A percentile compares a stretch with the other conserved stretches of the same genome.
These are phyloP conservation scores for Amyelois transitella DNA, from an alignment of 1,140 invertebrate genomes.

Conservation along the genomic window DNA sequence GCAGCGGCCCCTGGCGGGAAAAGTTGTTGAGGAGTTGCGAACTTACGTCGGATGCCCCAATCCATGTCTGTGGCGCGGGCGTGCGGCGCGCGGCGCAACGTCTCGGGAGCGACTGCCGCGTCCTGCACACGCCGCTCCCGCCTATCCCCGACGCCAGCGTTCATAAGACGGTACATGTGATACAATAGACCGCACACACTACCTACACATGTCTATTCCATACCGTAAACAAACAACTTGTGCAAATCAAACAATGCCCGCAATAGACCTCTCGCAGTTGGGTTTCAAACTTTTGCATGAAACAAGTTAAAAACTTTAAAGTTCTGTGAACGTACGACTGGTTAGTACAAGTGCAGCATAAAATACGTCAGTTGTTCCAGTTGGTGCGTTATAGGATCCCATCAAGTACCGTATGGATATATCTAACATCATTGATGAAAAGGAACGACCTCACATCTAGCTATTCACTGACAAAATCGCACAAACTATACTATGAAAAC, in stretches of 20 bases:
- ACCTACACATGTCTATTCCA: conserved; percentile 10
- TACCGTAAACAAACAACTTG: not conserved
- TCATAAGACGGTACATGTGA: conserved; percentile 32
- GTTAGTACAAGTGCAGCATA: no score
- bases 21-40: conserved; percentile 31
- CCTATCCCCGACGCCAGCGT: conserved; percentile 44
- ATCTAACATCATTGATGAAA: not conserved
- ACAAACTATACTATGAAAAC: no score
- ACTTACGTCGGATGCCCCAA: conserved; percentile 88
- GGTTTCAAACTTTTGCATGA: no score
- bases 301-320: no score
- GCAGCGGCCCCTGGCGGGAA: conserved; percentile 22
- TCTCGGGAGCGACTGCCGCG: conserved; percentile 61
- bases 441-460: no score
- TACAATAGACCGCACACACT: conserved; percentile 6
- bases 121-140: conserved; percentile 50
- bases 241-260: not conserved
- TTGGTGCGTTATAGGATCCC: not conserved
- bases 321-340: no score
- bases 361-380: no score
- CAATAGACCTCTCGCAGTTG: no score
- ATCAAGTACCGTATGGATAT: not conserved
- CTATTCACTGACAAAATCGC: no score
- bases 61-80: conserved; percentile 75
- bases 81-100: conserved; percentile 58